phyloP scores from a whole-genome alignment of 1,140 invertebrate genomes.

The Brachionus koreanus region DNA sequence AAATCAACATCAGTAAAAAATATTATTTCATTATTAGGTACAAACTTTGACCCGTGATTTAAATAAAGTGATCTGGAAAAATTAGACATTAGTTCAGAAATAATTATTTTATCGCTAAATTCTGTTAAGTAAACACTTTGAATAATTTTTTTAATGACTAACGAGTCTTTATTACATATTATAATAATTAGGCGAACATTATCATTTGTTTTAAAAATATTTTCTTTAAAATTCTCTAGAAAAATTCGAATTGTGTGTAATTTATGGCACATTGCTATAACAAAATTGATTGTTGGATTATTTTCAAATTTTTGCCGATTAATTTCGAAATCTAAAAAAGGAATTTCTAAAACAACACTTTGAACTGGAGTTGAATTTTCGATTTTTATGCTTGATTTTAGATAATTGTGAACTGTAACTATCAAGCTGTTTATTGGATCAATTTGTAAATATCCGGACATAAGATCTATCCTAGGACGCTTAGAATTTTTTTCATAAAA shows the following conservation, averaged over 20 bases:
- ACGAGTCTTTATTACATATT: neutral
- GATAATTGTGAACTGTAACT: neutral
- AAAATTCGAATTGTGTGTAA: neutral
- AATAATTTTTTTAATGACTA: neutral
- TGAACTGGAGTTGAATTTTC: neutral
- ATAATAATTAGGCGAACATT: neutral
- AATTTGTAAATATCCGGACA: too few species aligned
- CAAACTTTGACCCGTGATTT: neutral
- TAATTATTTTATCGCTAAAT: neutral
- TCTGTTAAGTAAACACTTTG: neutral
- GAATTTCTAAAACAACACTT: neutral
- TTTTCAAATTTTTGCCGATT: neutral
- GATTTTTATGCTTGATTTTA: neutral
- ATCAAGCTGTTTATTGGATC: neutral
- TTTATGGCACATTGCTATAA: neutral
- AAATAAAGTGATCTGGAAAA: neutral
- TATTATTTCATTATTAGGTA: constrained; percentile 58
- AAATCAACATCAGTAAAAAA: constrained; percentile 67
- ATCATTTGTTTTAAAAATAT: neutral
- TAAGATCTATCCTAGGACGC: too few species aligned
- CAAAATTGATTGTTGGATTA: neutral
- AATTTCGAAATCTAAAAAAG: neutral
- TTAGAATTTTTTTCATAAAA: too few species aligned
- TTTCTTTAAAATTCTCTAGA: neutral
- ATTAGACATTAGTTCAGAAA: neutral